Base-by-base conservation (phyloP, 1,140 invertebrate species). In the Macrobrachium nipponense region DNA sequence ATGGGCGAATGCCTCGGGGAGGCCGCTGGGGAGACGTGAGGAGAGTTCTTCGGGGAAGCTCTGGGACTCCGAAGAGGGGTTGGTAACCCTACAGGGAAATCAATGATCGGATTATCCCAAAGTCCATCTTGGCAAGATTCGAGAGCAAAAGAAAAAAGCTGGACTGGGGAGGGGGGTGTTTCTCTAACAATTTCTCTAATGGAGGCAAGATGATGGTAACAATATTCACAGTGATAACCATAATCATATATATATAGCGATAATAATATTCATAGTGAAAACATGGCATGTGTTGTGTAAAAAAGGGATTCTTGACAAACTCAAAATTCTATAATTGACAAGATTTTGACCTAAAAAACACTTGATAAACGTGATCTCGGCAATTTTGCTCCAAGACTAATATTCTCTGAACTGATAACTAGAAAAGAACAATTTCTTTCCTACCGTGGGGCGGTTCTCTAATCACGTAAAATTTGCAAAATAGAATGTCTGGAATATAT, bases 1-100 rank as follows among this genome's bases (percentile, higher is more conserved):
- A 82, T 80, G 7, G 86, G 86, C 15, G 80, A 82, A 27, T 79
- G 77, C 66, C 82, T 87, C n/a, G 86, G 86, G 5, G 86, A 87
- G 51, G 86, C 80, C n/a, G 36, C 75, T 5, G 86, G 86, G 17
- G 73, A 78, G 4, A 66, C 80, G 3, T 43, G 62, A 0, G 86
- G 86, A 12, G 86, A 83, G 23, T 60, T 68, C 12, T 66, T 58
- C 14, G 86, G 86, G 5, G 86, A 87, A 5, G 64, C 80, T 2
- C 80, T 43, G 17, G 86, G 86, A 75, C 86, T 87, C 66, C 75
- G 43, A 58, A 87, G 60, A 23, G 86, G 86, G 17, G 86, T 87
- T 61, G 86, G 86, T 11, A 79, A 64, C 23, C 86, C 86, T 87
- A 60, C 10, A 23, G 17, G 44, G 27, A 51, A 51, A 51, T 12